Conservation (phyloP, 2,797 vertebrate species). For the Erethizon dorsatum region DNA sequence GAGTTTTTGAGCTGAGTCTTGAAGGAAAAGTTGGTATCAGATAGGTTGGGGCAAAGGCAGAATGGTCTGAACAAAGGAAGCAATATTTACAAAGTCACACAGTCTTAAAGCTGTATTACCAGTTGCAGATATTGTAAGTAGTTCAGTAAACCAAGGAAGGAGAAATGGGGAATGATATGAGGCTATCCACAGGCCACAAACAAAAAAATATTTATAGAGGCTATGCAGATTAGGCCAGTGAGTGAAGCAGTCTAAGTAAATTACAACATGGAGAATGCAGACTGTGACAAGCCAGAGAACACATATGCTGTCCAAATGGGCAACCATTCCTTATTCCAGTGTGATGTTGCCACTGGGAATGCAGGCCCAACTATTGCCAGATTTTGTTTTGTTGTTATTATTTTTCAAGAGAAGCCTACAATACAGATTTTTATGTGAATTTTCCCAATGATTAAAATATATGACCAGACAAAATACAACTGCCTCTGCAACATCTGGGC, state of each 20-base stretch:
- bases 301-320: not conserved
- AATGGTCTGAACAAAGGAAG: not conserved
- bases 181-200: not conserved
- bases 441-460: conserved; percentile 62
- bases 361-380: not conserved
- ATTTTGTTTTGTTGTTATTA: not conserved
- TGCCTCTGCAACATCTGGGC: conserved; percentile 43
- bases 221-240: not conserved
- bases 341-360: not conserved
- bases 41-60: not conserved
- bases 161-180: not conserved
- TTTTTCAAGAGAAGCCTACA: conserved; percentile 56
- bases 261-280: not conserved
- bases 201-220: not conserved
- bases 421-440: conserved; percentile 49
- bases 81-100: not conserved
- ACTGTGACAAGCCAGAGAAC: conserved; percentile 9
- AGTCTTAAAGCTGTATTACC: not conserved
- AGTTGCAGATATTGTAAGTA: not conserved
- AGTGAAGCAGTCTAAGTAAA: not conserved
- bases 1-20: not conserved
- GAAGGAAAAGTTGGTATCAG: conserved; percentile 3
- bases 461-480: conserved; percentile 62
- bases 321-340: not conserved
- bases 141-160: conserved; percentile 49